A percentile compares a stretch with the other conserved stretches of the same genome.
phyloP scores from a whole-genome alignment of 2,797 vertebrate genomes.

The Brachyrhaphis roseni region DNA sequence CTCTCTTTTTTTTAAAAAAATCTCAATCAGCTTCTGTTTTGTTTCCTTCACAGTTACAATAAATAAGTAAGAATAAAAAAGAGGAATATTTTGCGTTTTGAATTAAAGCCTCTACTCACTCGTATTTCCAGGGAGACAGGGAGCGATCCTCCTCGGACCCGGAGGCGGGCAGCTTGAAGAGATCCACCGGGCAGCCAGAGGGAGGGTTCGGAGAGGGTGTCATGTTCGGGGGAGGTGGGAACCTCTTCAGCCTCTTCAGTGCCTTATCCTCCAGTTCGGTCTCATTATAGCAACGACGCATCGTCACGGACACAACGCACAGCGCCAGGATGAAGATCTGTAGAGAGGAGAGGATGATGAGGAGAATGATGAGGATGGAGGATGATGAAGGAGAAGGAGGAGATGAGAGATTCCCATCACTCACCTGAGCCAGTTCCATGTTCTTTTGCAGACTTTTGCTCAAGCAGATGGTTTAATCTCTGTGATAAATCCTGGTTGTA shows the following conservation, averaged over 20 bases:
- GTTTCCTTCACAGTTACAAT: not conserved
- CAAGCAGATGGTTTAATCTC: not conserved
- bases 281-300: constrained; percentile 34
- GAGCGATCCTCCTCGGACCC: constrained; percentile 66
- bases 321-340: constrained; percentile 61
- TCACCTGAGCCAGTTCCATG: constrained; percentile 44
- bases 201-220: accelerated
- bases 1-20: not conserved
- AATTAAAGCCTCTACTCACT: constrained; percentile 68
- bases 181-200: constrained; percentile 42
- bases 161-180: not conserved
- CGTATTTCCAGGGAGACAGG: constrained; percentile 87
- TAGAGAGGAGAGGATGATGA: not conserved
- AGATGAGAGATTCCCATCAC: not conserved
- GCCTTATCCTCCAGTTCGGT: constrained; percentile 1
- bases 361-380: not conserved
- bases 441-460: not conserved
- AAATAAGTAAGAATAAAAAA: not conserved
- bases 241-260: constrained; percentile 15
- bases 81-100: not conserved
- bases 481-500: not conserved
- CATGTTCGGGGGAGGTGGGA: not conserved
- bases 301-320: not conserved
- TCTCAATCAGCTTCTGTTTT: not conserved
- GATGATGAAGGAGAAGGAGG: not conserved